A percentile compares a stretch with the other conserved stretches of the same genome.
phyloP scores from a whole-genome alignment of 2,888 invertebrate species.

The Lepidonotus clava region DNA sequence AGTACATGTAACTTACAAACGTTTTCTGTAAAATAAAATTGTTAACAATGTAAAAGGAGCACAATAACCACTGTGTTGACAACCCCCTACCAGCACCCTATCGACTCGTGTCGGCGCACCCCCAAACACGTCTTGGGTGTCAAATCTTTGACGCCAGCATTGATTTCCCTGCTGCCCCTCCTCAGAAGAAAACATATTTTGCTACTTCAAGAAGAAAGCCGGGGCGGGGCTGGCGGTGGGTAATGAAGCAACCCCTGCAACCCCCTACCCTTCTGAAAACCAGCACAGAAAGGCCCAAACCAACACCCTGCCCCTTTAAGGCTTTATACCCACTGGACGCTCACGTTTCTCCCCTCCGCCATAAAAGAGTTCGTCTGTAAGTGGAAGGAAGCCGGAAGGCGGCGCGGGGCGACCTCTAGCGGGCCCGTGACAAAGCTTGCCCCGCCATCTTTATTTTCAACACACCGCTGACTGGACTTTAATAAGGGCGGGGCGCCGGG shows the following conservation, averaged over 20 bases:
- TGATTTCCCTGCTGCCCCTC: not conserved
- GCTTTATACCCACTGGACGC: not conserved
- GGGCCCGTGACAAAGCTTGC: conserved; percentile 26
- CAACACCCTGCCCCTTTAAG: not conserved
- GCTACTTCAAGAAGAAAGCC: not conserved
- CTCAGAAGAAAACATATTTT: conserved; percentile 10
- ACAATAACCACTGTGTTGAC: no score
- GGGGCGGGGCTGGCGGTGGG: not conserved
- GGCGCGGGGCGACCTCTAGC: conserved; percentile 5
- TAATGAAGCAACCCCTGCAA: conserved; percentile 2
- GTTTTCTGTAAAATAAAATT: no score
- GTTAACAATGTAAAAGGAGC: no score
- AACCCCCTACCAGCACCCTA: no score
- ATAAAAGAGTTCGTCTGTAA: conserved; percentile 49
- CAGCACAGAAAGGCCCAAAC: not conserved
- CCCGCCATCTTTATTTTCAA: conserved; percentile 47
- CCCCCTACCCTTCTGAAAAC: not conserved
- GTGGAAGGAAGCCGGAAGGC: conserved; percentile 51
- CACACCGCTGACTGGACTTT: conserved; percentile 46
- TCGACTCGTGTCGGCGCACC: no score
- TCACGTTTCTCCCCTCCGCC: conserved; percentile 20
- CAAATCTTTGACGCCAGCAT: not conserved
- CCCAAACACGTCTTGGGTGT: not conserved
- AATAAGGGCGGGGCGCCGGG: conserved; percentile 17
- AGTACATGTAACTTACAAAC: no score